Conservation (phyloP, 1,140 invertebrate species). For the Macrostomum lignano region DNA sequence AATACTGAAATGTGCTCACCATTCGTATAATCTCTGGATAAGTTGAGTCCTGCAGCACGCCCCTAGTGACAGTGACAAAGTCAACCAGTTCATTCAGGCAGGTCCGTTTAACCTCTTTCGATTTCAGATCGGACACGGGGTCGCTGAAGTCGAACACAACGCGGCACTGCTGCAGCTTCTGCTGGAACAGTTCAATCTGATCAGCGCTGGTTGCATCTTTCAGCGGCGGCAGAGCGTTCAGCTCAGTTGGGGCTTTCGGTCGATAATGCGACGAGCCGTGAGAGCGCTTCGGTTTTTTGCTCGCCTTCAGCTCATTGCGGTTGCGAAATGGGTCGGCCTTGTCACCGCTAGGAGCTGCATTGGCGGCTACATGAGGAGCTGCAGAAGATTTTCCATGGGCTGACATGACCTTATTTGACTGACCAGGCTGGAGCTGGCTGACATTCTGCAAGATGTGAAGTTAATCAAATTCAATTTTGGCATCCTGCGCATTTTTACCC, state of each 20-base stretch:
- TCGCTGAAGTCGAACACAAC: conserved; percentile 46
- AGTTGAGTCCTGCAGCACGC: conserved; percentile 67
- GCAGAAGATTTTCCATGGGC: too few relatives aligned
- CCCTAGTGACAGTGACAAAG: conserved; percentile 60
- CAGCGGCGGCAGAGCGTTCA: conserved; percentile 22
- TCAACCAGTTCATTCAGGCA: conserved; percentile 91
- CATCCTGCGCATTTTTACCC: too few relatives aligned
- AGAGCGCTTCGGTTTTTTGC: conserved; percentile 27
- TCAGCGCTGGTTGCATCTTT: conserved; percentile 33
- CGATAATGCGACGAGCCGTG: conserved; percentile 28
- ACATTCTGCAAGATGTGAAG: too few relatives aligned
- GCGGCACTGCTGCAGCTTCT: conserved; percentile 25
- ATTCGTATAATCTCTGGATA: conserved; percentile 83
- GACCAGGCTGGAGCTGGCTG: too few relatives aligned
- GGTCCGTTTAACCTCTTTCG: conserved; percentile 87
- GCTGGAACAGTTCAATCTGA: conserved; percentile 36
- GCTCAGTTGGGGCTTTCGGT: conserved; percentile 25
- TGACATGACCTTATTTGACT: too few relatives aligned
- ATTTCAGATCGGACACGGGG: conserved; percentile 82
- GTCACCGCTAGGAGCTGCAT: too few relatives aligned
- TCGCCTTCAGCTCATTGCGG: conserved; percentile 23
- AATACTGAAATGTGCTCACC: conserved; percentile 68
- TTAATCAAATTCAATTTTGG: too few relatives aligned
- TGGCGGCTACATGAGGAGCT: too few relatives aligned
- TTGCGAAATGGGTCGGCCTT: conserved; percentile 26